These are phyloP conservation scores for Drosophila persimilis DNA, from an alignment of 1,140 invertebrate genomes.

Conservation along the genomic window DNA sequence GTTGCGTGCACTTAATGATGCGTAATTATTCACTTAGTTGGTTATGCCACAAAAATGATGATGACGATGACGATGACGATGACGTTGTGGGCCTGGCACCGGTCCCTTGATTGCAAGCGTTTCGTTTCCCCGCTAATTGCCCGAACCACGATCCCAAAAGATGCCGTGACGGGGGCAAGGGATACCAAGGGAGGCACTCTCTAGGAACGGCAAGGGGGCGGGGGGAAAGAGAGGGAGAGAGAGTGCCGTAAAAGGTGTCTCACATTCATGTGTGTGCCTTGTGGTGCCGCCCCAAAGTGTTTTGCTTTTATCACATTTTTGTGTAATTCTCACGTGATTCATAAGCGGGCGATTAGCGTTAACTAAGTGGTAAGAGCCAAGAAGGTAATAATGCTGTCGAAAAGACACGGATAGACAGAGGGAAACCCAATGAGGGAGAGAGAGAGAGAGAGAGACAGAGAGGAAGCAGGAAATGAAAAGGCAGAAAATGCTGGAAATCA, in stretches of 20 bases:
- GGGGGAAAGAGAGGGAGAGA: not conserved
- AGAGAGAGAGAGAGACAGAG: not conserved
- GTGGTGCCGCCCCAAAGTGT: conserved; percentile 40
- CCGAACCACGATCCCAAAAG: conserved; percentile 8
- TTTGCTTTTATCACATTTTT: conserved; percentile 29
- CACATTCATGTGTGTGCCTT: conserved; percentile 38
- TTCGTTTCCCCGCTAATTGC: conserved; percentile 49
- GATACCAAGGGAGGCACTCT: not conserved
- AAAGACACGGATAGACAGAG: too few species aligned
- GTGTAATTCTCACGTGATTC: conserved; percentile 50
- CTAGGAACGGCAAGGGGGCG: not conserved
- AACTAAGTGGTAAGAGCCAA: conserved; percentile 20
- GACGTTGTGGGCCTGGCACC: not conserved
- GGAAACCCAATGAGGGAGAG: not conserved
- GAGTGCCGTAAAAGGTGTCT: conserved; percentile 41
- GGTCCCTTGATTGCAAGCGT: conserved; percentile 55
- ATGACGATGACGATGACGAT: conserved; percentile 9
- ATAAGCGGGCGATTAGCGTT: conserved; percentile 55
- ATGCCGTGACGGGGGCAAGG: not conserved
- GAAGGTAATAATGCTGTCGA: too few species aligned
- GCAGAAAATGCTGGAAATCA: not conserved
- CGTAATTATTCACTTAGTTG: conserved; percentile 76
- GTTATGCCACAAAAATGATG: conserved; percentile 37
- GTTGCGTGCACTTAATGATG: conserved; percentile 73
- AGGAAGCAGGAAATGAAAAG: conserved; percentile 4